A percentile compares a stretch with the other conserved stretches of the same genome.
phyloP scores from a whole-genome alignment of 2,888 invertebrate genomes.

The Trachelus tabidus region DNA sequence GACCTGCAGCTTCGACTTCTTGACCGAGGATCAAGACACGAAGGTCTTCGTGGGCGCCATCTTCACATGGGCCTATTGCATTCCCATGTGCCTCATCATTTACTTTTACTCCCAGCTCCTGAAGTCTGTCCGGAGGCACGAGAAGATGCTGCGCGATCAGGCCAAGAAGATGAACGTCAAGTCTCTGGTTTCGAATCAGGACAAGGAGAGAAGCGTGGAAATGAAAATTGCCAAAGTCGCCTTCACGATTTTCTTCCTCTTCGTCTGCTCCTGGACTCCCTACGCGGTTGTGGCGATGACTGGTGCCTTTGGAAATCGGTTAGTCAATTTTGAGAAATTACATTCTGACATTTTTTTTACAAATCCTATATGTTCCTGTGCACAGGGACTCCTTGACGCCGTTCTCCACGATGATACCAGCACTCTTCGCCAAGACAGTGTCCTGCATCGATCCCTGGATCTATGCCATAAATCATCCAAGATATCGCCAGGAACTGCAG shows the following conservation, averaged over 20 bases:
- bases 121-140: slow-evolving; percentile 87
- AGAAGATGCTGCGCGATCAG: slow-evolving; percentile 82
- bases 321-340: slow-evolving; percentile 15
- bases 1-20: slow-evolving; percentile 85
- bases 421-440: slow-evolving; percentile 86
- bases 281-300: slow-evolving; percentile 86
- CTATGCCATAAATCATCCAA: slow-evolving; percentile 91
- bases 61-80: slow-evolving; percentile 80
- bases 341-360: background rate
- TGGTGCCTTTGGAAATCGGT: slow-evolving; percentile 82
- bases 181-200: slow-evolving; percentile 80
- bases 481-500: slow-evolving; percentile 81
- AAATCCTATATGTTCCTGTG: background rate
- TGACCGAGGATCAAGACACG: slow-evolving; percentile 82
- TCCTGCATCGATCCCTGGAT: slow-evolving; percentile 94
- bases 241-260: slow-evolving; percentile 86
- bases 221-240: slow-evolving; percentile 89
- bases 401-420: slow-evolving; percentile 83
- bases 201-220: slow-evolving; percentile 80
- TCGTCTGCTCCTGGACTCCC: slow-evolving; percentile 90
- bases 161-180: slow-evolving; percentile 94
- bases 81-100: slow-evolving; percentile 82
- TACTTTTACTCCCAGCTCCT: slow-evolving; percentile 90
- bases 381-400: slow-evolving; percentile 66
- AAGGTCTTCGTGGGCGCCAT: slow-evolving; percentile 81